Base-by-base conservation (phyloP, 2,113 vertebrate genomes). In the Channa argus region DNA sequence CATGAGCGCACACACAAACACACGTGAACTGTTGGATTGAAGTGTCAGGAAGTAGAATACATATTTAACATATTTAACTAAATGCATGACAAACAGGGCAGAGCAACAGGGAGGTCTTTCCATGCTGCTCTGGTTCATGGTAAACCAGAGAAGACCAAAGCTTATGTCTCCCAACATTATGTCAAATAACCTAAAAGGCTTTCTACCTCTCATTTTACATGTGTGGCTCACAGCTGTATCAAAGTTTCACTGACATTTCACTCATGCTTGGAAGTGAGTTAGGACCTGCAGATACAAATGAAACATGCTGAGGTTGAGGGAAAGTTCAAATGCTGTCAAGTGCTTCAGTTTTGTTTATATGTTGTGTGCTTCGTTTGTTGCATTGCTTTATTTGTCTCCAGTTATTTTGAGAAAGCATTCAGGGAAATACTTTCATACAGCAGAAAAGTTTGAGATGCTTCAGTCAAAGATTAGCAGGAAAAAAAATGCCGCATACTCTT, bases 41-140 rank as follows among this genome's bases (percentile, higher is more conserved):
- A 41, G 54, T 71, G 77, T 65, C 56, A 66, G 47, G 47, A 75
- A 51, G 55, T 50, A 61, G 34, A 68, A 41, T 33, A 59, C 60
- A 84, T 72, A 86, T 85, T 88, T 81, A 78, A 86, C 74, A 24
- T 24, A 24, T 24, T 77, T 71, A 72, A 88, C 72, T 24, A 24
- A 24, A 87, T 64, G 68, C 71, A 56, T 77, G 67, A 15, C 74
- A 79, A 86, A 69, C 36, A 53, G 71, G 24, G 24, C 24, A 24
- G 24, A 24, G 24, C 24, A 24, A 24, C 24, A 24, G 24, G 24
- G 24, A 49, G 70, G 47, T 64, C 60, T 9, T 34, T 51, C 62
- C 37, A 63, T 66, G 44, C 66, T 61, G 70, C 15, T 34, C 75
- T 76, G 77, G 79, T 66, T 75, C 24, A 24, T 24, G 24, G n/a